Evolutionary conservation across 2,797 vertebrate genomes (phyloP), one percentile per base, ranked within the genome.

Genomic region (Anomalospiza imberbis): DNA sequence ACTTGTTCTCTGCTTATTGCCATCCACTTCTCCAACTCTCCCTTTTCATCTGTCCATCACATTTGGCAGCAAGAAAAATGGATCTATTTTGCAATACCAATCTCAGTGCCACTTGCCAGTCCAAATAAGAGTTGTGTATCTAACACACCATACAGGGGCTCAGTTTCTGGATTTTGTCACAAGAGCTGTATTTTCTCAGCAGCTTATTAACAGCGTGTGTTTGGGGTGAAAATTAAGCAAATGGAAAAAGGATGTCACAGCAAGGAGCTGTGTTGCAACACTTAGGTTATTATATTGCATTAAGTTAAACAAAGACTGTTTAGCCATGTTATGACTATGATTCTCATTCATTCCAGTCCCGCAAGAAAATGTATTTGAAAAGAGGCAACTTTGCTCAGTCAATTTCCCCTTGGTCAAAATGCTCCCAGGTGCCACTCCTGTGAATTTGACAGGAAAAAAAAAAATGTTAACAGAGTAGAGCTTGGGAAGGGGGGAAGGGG

Each of bases 191-290:
- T 95, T 95, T 96, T 92, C 94, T 94, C 94, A 95, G 85, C 95
- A 95, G 95, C 93, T 97, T 96, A 95, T 97, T 97, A 97, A 95
- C 91, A 94, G 93, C 71, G 51, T 95, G 91, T 93, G 71, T 94
- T 95, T 95, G 82, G 94, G 94, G 94, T 84, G 94, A 91, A 95
- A 96, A 92, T 95, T 88, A 95, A 94, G 77, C 95, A 96, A 96
- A 96, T 96, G 91, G 95, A 93, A 92, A 92, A 96, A 97, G 94
- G 93, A 96, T 96, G 96, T 96, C 95, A 96, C 91, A 93, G 93
- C 93, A 95, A 96, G 93, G 93, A 97, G 85, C 91, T 90, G 82
- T 89, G 78, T 95, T 96, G 94, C 93, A 97, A 96, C 94, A 96
- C 93, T 97, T 95, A 91, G 83, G 81, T 96, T 96, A 95, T 97